Evolutionary conservation across 1,140 invertebrate species (phyloP), one percentile per base, ranked within the genome.

Genomic region (Agrypnia vestita): DNA sequence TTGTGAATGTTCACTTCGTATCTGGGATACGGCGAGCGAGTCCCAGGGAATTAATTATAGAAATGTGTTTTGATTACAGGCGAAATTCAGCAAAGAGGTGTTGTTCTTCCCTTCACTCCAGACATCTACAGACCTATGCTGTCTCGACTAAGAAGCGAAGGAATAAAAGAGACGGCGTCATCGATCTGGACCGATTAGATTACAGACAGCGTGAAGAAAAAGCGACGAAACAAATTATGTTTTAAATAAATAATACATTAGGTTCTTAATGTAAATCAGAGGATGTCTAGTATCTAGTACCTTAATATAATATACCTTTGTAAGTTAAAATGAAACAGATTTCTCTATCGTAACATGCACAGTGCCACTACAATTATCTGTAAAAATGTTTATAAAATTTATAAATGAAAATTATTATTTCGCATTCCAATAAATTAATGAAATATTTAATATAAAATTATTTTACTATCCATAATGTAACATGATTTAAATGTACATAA

Each of bases 71-170:
- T 59, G 21, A 35, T 80, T 88, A 69, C 87, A 97, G 96, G 96
- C 84, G 98, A 99, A 90, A 99, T 99, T 85, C 97, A 99, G 89
- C 93, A 95, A 82, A 93, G 95, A 83, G 98, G 98, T n/a, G 94
- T 97, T 76, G 92, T 98, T 9, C 87, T 97, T 12, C 98, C 98
- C 0, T 95, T 99, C 80, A 93, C 94, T 0, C 92, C 93, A 0
- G 96, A 98, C 73, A 97, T 99, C 69, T 99, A 98, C 89, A 92
- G 94, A 76, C 96, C 97, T 0, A 94, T 99, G 84, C 88, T 99
- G 75, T 94, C 93, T 15, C 90, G 97, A 83, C 90, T 99, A 21
- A 92, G 94, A 84, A 88, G 92, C 47, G 97, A 99, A 90, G 97
- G 97, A 21, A 92, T 99, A 80, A 91, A 90, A 75, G 93, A 95